These are phyloP conservation scores for Stratiolaelaps scimitus DNA, from an alignment of 1,140 invertebrate species.

Conservation along the genomic window DNA sequence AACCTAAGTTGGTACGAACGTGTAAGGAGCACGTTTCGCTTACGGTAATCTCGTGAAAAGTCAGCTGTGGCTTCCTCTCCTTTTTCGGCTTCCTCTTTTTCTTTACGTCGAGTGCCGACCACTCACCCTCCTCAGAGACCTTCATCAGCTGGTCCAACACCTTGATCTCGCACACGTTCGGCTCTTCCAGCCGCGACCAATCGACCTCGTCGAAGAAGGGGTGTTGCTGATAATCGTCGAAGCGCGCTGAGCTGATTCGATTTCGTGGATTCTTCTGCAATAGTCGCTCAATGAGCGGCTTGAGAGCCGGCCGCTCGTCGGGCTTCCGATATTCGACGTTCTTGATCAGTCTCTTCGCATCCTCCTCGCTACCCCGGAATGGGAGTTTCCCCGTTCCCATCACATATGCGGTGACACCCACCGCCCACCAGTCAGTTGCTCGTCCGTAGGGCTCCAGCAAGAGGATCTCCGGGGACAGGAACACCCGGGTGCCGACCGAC, in stretches of 20 bases:
- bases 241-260: not conserved
- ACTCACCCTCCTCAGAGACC: not conserved
- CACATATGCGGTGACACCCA: conserved; percentile 8
- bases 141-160: not conserved
- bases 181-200: not conserved
- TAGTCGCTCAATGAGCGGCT: not conserved
- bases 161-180: not conserved
- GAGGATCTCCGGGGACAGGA: not conserved
- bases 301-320: not conserved
- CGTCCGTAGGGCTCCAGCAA: not conserved
- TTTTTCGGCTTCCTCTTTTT: not conserved
- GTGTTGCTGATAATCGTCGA: conserved; percentile 7
- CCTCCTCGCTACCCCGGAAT: not conserved
- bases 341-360: not conserved
- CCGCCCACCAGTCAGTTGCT: conserved; percentile 12
- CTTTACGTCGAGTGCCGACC: not conserved
- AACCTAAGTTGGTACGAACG: not conserved
- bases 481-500: not conserved
- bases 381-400: conserved; percentile 4
- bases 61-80: not conserved
- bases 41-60: not conserved
- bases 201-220: not conserved
- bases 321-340: not conserved
- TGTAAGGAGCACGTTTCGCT: not conserved
- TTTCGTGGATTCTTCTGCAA: not conserved